These are phyloP conservation scores for Ceratina australensis DNA, from an alignment of 1,140 invertebrate species.

Conservation along the genomic window DNA sequence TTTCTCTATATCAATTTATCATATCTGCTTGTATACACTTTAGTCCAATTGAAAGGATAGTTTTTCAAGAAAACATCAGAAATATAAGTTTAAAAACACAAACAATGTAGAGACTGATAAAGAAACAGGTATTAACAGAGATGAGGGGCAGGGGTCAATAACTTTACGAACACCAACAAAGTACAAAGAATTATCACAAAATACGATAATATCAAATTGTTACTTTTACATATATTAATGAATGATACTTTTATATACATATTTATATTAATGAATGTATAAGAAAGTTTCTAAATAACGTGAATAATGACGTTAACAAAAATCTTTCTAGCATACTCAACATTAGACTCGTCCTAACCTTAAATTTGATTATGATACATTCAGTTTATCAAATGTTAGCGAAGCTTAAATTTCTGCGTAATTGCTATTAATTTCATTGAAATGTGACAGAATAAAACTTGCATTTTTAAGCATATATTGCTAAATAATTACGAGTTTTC, in stretches of 20 bases:
- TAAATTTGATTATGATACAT: not conserved
- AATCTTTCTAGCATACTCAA: not conserved
- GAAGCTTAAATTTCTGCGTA: not conserved
- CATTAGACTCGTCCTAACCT: constrained; percentile 44
- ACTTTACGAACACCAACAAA: not conserved
- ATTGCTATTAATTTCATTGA: not conserved
- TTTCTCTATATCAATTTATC: too few relatives aligned
- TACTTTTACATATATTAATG: not conserved
- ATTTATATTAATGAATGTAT: not conserved
- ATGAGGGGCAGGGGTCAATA: too few relatives aligned
- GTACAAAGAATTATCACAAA: not conserved
- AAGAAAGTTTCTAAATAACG: not conserved
- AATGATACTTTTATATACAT: not conserved
- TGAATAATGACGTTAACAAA: not conserved
- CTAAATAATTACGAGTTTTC: not conserved
- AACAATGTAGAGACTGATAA: too few relatives aligned
- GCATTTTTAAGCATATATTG: not conserved
- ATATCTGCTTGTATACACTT: too few relatives aligned
- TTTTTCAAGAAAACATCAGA: too few relatives aligned
- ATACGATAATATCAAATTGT: not conserved
- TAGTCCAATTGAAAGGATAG: too few relatives aligned
- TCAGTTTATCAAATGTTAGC: not conserved
- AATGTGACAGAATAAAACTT: not conserved
- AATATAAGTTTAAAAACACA: too few relatives aligned
- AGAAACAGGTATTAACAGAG: too few relatives aligned